phyloP scores from a whole-genome alignment of 2,113 vertebrate genomes.

The Falcunculus frontatus region DNA sequence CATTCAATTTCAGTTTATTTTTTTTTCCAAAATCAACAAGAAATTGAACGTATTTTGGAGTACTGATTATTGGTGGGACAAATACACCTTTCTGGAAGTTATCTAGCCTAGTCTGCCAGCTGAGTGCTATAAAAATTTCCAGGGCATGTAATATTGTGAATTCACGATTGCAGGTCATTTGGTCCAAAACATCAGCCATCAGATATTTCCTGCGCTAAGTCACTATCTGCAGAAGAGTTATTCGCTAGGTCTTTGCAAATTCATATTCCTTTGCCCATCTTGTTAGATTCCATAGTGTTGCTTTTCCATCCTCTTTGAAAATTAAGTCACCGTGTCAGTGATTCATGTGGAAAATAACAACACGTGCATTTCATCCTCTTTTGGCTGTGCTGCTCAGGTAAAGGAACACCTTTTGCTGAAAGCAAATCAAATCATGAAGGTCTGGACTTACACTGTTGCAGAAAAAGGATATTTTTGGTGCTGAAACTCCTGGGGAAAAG shows the following conservation, averaged over 20 bases:
- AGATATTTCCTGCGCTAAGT: not conserved
- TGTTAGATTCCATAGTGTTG: not conserved
- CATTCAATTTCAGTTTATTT: not conserved
- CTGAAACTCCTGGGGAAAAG: not conserved
- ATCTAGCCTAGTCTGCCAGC: not conserved
- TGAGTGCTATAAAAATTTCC: not conserved
- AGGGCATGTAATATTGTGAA: not conserved
- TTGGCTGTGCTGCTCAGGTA: not conserved
- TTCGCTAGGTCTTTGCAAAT: not conserved
- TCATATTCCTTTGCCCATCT: not conserved
- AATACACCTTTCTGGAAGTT: not conserved
- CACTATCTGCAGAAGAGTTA: not conserved
- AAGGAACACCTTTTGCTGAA: not conserved
- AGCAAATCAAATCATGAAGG: not conserved
- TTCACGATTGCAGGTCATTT: not conserved
- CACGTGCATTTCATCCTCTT: not conserved
- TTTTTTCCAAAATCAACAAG: not conserved
- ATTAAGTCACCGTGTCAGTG: not conserved
- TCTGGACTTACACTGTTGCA: not conserved
- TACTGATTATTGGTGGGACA: not conserved
- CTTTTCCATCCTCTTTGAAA: not conserved
- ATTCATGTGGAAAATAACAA: conserved; percentile 26
- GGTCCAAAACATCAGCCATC: not conserved
- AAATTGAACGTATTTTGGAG: not conserved
- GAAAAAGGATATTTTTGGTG: not conserved